phyloP scores from a whole-genome alignment of 2,113 vertebrate species.

The Menidia beryllina region DNA sequence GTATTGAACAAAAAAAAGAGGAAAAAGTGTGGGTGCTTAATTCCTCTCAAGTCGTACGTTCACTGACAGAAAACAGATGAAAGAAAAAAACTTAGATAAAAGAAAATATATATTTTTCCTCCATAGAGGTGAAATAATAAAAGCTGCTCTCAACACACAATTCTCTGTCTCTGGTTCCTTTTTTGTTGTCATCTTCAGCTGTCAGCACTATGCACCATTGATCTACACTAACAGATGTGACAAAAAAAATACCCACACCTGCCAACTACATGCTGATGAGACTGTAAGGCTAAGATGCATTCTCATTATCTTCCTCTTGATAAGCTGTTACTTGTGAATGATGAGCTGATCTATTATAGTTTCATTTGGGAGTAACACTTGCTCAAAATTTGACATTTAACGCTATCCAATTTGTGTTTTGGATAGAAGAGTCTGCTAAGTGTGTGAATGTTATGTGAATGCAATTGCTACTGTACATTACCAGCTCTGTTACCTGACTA shows the following conservation, averaged over 20 bases:
- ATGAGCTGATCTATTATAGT: not conserved
- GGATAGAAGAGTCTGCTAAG: too few relatives aligned
- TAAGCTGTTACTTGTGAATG: not conserved
- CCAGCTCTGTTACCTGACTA: too few relatives aligned
- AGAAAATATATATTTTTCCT: slow-evolving; percentile 26
- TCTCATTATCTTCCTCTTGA: slow-evolving; percentile 26
- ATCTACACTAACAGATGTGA: slow-evolving; percentile 14
- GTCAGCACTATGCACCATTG: slow-evolving; percentile 21
- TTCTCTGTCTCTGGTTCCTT: slow-evolving; percentile 17
- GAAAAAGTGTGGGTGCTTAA: slow-evolving; percentile 41
- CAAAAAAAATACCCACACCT: slow-evolving; percentile 9
- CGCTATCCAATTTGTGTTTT: too few relatives aligned
- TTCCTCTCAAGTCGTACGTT: slow-evolving; percentile 28
- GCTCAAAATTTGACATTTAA: too few relatives aligned
- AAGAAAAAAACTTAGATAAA: slow-evolving; percentile 62
- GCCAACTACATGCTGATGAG: slow-evolving; percentile 6
- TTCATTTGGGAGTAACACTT: too few relatives aligned
- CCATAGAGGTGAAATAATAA: slow-evolving; percentile 27
- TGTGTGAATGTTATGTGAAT: too few relatives aligned
- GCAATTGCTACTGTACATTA: too few relatives aligned
- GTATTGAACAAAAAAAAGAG: not conserved
- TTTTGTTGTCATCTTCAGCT: slow-evolving; percentile 15
- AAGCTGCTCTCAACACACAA: slow-evolving; percentile 7
- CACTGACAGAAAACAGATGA: slow-evolving; percentile 55
- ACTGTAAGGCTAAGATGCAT: not conserved